Evolutionary conservation across 1,140 invertebrate species (phyloP), one percentile per base, ranked within the genome.

Genomic region (Lycorma delicatula): DNA sequence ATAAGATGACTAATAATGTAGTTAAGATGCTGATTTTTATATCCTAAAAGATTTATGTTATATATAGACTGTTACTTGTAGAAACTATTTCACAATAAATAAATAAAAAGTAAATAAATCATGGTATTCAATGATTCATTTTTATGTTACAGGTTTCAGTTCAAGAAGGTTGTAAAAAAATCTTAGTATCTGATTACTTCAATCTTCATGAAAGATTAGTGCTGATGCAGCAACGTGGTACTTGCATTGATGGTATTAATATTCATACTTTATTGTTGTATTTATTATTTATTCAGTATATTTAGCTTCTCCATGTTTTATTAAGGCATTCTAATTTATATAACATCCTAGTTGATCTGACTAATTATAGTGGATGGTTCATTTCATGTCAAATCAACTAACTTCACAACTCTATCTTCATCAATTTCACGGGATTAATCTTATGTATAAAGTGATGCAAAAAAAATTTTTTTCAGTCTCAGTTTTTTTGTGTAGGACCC

Each of bases 161-260:
- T 2, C 84, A 93, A 72, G 87, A 92, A 71, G 89, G 89, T 0
- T 93, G 89, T 67, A 90, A 90, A 65, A 84, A 88, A 69, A 93
- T 95, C 61, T 78, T 95, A 3, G 80, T 91, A 0, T 79, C 81
- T 18, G 93, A 97, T 75, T 94, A 93, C 71, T 94, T 92, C 66
- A 84, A 89, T 70, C 74, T 93, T n/a, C 84, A 93, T 68, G 82
- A 91, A 60, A 86, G 85, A 71, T 71, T 93, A 16, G 84, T 93
- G 2, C 73, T 76, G 26, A 78, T 79, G 28, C 91, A 93, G 63
- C 82, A 86, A 66, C 81, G 81, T 68, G 93, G 89, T 13, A 82
- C 91, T 54, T 79, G 78, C 46, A 70, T 87, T 29, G 75, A 81
- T 67, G 81, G 81, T 79, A 73, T 13, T 44, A 22, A n/a, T 38